Base-by-base conservation (phyloP, 1,140 invertebrate genomes). In the Drosophila nannoptera region DNA sequence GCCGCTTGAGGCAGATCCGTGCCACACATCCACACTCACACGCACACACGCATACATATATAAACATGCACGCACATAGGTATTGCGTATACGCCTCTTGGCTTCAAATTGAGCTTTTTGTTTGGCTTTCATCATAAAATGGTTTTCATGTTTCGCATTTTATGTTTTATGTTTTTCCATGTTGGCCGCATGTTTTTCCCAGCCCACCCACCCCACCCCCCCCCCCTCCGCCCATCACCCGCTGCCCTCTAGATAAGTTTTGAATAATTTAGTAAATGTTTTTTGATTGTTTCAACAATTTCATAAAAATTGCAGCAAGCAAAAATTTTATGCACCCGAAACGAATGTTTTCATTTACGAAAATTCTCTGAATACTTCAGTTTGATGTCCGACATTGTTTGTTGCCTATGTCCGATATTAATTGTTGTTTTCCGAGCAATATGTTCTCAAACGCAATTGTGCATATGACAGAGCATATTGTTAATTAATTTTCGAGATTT, bases 221-320 rank as follows among this genome's bases (percentile, higher is more conserved):
- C n/a, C n/a, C n/a, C n/a, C n/a, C n/a, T n/a, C n/a, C n/a, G n/a
- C n/a, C n/a, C n/a, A n/a, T n/a, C n/a, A n/a, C n/a, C n/a, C n/a
- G 42, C 62, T 66, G 36, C 56, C 58, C 67, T 74, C 68, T 16
- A 3, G 16, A 56, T 53, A 12, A 54, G 52, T 56, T 56, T 64
- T 55, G 56, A 82, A 78, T 83, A 83, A 78, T 71, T 69, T 59
- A 83, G 56, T 59, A 75, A 83, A 72, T 67, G 71, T 12, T 65
- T 78, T 71, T 60, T 65, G 66, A 56, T 56, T 58, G 52, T 58
- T 52, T 52, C 16, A 52, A 14, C 7, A 74, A 71, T 67, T 31
- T 7, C 43, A 61, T 16, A 29, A 12, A 2, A 12, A 45, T 36
- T n/a, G 31, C 22, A 22, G 3, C 22, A 3, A 22, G 22, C 22